Conservation (phyloP, 1,140 invertebrate genomes). For the Cotesia typhae region DNA sequence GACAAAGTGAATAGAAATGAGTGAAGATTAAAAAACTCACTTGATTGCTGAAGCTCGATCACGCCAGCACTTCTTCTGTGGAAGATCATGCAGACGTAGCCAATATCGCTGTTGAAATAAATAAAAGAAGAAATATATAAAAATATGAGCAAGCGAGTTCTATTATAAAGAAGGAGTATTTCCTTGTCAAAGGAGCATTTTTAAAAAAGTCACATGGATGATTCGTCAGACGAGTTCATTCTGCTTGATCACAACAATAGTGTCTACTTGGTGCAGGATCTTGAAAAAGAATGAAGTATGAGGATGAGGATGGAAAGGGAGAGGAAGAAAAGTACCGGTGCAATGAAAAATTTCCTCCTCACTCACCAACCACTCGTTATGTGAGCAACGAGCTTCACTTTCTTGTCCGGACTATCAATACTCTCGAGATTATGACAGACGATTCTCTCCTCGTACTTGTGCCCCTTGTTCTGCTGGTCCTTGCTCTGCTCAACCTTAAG, state of each 20-base stretch:
- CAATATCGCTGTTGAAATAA: conserved; percentile 67
- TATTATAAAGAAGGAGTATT: conserved; percentile 17
- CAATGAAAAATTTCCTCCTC: conserved; percentile 30
- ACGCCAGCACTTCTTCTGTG: conserved; percentile 68
- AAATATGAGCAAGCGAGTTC: conserved; percentile 5
- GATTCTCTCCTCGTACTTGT: conserved; percentile 60
- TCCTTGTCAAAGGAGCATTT: conserved; percentile 27
- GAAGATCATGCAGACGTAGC: conserved; percentile 71
- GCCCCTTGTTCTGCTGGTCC: conserved; percentile 36
- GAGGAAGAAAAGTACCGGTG: neutral
- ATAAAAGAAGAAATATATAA: conserved; percentile 33
- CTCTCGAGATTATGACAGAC: conserved; percentile 62
- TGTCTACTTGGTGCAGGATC: neutral
- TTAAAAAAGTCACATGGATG: conserved; percentile 17
- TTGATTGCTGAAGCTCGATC: conserved; percentile 69
- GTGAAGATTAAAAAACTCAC: conserved; percentile 51
- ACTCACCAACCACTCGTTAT: conserved; percentile 69
- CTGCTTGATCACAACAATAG: conserved; percentile 6
- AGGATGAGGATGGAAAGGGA: conserved; percentile 1
- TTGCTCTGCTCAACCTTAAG: conserved; percentile 53
- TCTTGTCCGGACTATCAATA: conserved; percentile 51
- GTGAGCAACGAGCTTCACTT: conserved; percentile 64
- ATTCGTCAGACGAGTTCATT: conserved; percentile 26
- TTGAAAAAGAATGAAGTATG: neutral
- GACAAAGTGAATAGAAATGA: conserved; percentile 9